Percentiles rank a stretch among this genome's conserved stretches.
Conservation (phyloP, 2,113 vertebrate genomes). For the Ctenomys sociabilis region DNA sequence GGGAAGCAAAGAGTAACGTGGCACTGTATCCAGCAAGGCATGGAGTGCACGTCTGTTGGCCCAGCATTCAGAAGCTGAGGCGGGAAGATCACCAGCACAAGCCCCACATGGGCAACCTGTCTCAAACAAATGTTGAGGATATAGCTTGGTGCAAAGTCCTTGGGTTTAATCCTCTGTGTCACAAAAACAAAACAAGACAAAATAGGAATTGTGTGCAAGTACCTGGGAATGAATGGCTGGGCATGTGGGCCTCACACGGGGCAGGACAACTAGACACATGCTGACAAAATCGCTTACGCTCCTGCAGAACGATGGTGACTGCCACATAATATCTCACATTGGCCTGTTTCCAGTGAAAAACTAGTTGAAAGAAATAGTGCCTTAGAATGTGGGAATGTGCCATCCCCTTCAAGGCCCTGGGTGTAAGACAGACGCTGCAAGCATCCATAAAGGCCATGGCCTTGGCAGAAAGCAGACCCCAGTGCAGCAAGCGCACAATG, state of each 20-base stretch:
- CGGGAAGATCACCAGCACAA: background rate
- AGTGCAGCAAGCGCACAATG: background rate
- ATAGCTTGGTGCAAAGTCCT: background rate
- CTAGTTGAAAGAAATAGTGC: conserved; percentile 41
- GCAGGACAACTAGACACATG: background rate
- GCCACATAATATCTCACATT: background rate
- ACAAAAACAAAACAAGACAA: background rate
- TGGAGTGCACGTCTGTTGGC: too few relatives aligned
- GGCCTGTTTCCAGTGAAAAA: conserved; percentile 21
- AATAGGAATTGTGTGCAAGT: background rate
- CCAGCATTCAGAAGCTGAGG: background rate
- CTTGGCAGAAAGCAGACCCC: background rate
- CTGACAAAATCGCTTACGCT: conserved; percentile 7
- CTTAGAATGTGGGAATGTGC: background rate
- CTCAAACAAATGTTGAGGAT: background rate
- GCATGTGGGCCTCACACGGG: background rate
- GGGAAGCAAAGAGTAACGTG: background rate
- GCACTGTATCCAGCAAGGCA: background rate
- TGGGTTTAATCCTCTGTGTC: background rate
- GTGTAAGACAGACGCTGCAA: background rate
- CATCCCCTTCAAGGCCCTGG: background rate
- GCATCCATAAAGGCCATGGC: background rate
- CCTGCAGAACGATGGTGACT: background rate
- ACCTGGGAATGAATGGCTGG: background rate
- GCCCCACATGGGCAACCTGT: background rate